Percentiles rank a stretch among this genome's conserved stretches.
Conservation (phyloP, 2,797 vertebrate genomes). For the Nyctibius grandis region DNA sequence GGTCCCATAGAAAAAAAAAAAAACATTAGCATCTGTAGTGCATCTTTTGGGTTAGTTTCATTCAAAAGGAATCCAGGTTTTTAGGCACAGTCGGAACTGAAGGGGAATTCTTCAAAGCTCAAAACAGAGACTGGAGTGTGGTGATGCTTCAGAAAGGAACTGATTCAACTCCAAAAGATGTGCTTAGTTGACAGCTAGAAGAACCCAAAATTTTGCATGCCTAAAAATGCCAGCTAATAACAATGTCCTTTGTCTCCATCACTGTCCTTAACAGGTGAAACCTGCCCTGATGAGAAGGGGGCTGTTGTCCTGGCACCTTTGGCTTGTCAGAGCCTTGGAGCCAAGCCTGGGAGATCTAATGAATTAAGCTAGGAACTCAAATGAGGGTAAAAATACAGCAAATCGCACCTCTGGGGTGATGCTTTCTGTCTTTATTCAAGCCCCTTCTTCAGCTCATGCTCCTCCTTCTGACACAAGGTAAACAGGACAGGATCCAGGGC, state of each 20-base stretch:
- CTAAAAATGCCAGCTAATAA: not conserved
- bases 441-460: not conserved
- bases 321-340: not conserved
- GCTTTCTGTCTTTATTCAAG: not conserved
- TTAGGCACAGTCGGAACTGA: not conserved
- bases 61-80: not conserved
- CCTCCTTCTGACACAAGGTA: not conserved
- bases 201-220: fast-evolving
- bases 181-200: not conserved
- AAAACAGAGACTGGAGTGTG: not conserved
- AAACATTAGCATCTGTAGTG: not conserved
- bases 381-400: not conserved
- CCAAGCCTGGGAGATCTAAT: not conserved
- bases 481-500: not conserved
- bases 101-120: not conserved
- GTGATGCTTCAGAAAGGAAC: not conserved
- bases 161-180: not conserved
- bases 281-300: not conserved
- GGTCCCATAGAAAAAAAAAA: not conserved
- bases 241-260: not conserved
- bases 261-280: not conserved
- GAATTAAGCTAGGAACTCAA: not conserved
- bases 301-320: not conserved
- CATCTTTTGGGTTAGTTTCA: not conserved
- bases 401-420: not conserved